Evolutionary conservation across 1,140 invertebrate species (phyloP).

Genomic region (Adelges cooleyi): DNA sequence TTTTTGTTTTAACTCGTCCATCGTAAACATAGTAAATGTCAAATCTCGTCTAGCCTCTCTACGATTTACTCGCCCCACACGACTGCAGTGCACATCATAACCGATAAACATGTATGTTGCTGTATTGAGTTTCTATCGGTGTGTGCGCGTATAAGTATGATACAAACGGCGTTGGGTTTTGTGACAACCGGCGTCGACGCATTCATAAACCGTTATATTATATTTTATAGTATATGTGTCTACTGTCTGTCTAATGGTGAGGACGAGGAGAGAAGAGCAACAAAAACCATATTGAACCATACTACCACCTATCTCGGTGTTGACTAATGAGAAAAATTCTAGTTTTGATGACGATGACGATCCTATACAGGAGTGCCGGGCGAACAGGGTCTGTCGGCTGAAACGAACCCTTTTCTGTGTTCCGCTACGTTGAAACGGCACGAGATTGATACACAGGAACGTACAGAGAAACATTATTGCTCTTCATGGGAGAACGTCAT

Average conservation of each 20-base stretch:
- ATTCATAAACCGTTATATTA: background rate
- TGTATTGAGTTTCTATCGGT: constrained; percentile 3
- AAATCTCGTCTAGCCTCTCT: no score
- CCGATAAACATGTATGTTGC: constrained; percentile 8
- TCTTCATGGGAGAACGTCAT: constrained; percentile 24
- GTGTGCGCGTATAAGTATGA: background rate
- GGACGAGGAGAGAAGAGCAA: background rate
- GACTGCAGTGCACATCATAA: background rate
- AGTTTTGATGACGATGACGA: background rate
- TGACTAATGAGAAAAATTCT: constrained; percentile 6
- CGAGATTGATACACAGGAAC: constrained; percentile 16
- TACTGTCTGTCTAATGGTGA: background rate
- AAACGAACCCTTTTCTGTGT: constrained; percentile 23
- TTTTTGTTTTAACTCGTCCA: background rate
- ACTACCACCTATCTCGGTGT: background rate
- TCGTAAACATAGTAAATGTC: background rate
- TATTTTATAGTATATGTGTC: no score
- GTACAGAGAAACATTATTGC: constrained; percentile 1
- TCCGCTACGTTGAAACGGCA: constrained; percentile 2
- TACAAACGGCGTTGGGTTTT: background rate
- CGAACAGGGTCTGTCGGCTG: constrained; percentile 9
- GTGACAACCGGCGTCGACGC: background rate
- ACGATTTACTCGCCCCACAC: constrained; percentile 1
- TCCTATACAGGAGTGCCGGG: constrained; percentile 5
- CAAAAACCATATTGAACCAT: background rate